Evolutionary conservation across 2,797 vertebrate species (phyloP).

Genomic region (Microctenopoma stevenorrisi): DNA sequence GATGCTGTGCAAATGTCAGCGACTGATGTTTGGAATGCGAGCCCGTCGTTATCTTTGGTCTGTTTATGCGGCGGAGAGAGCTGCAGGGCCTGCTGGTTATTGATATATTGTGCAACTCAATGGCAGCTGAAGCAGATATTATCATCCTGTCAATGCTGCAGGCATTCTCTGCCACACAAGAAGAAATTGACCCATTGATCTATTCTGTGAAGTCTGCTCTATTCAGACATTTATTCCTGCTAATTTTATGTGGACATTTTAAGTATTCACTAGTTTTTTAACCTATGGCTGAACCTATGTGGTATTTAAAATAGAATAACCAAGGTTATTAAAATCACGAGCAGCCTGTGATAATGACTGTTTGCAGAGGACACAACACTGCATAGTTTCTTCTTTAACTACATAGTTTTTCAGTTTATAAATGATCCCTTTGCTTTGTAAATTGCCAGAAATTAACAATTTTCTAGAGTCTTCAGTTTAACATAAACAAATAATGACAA

Average conservation of each 20-base stretch:
- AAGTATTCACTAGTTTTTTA: neutral
- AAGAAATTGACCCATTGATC: conserved; percentile 20
- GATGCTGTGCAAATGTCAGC: conserved; percentile 74
- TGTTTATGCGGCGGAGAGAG: conserved; percentile 53
- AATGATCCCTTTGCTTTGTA: no score
- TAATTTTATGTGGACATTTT: neutral
- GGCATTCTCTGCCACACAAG: conserved; percentile 10
- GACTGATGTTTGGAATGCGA: conserved; percentile 64
- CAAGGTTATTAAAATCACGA: neutral
- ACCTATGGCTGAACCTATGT: neutral
- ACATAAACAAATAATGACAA: neutral
- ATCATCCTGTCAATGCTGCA: conserved; percentile 32
- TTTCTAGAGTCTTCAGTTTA: no score
- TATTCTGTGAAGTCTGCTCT: neutral
- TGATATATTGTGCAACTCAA: conserved; percentile 52
- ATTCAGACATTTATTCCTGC: conserved; percentile 11
- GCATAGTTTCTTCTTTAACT: neutral
- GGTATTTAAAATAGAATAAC: neutral
- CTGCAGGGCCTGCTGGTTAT: conserved; percentile 44
- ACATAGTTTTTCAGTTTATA: no score
- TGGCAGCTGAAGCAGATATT: conserved; percentile 49
- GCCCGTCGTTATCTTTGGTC: conserved; percentile 54
- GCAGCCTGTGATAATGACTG: neutral
- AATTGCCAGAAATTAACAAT: no score
- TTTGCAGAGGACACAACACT: neutral